Base-by-base conservation (phyloP, 2,888 invertebrate genomes). In the Gymnosoma rotundatum region DNA sequence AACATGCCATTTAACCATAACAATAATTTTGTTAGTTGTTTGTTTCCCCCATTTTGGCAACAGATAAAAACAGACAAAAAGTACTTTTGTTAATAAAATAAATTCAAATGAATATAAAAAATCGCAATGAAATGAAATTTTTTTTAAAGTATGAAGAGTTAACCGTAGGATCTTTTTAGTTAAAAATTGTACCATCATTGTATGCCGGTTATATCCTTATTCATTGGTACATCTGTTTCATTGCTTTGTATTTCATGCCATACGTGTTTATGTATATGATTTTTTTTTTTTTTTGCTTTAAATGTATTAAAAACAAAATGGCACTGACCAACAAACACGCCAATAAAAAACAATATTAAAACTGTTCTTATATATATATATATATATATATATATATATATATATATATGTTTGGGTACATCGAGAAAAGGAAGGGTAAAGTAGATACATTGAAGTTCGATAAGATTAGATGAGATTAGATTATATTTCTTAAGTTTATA, bases 1-100 rank as follows among this genome's bases (percentile, higher is more conserved):
- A 70, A 74, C 70, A 78, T 74, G 81, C 70, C 60, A 81, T 84
- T 84, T 78, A 42, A 66, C 84, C 66, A 81, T 78, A 81, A 84
- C 69, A 74, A 80, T 80, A 80, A 42, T 72, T 76, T 76, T 50
- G 12, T 42, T 42, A 42, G 10, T 72, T 52, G 25, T 36, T 48
- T 32, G 48, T 63, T 32, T 56, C 48, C 42, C 67, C 61, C 6
- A 42, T 61, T 38, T 21, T 74, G 66, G 36, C 52, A 80, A 67
- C 74, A 56, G 20, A 73, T 45, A 52, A 0, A 72, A 45, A 56
- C 52, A 70, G 56, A 56, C 45, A 52, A 58, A 58, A 48, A 36
- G 25, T n/a, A 50, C 18, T 63, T 75, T 81, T 58, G 48, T 70
- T 75, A 58, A 75, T 75, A 63, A 81, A 32, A 32, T 32, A 32